Evolutionary conservation across 2,113 vertebrate species (phyloP).

Genomic region (Meleagris gallopavo): DNA sequence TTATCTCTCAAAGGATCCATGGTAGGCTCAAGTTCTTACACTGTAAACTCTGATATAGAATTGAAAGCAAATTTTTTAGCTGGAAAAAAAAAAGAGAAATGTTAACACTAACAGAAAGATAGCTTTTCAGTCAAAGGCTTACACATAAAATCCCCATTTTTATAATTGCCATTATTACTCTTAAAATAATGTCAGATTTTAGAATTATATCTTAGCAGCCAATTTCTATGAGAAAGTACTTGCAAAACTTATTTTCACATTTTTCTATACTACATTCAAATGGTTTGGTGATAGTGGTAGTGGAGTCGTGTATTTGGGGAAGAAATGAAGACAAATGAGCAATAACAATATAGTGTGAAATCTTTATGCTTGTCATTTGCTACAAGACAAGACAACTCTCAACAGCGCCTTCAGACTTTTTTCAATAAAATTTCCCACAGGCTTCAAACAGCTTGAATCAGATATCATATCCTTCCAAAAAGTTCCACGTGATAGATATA

Average conservation of each 20-base stretch:
- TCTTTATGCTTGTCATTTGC: not conserved
- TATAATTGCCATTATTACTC: not conserved
- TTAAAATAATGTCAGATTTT: not conserved
- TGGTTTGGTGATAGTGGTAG: not conserved
- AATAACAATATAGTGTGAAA: not conserved
- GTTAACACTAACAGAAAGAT: conserved; percentile 3
- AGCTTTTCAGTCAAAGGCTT: not conserved
- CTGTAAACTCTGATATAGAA: conserved; percentile 15
- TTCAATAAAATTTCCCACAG: not conserved
- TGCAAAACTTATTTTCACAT: not conserved
- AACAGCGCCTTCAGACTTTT: not conserved
- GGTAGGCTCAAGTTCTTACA: conserved; percentile 18
- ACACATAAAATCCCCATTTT: not conserved
- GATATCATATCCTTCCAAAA: not conserved
- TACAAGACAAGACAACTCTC: not conserved
- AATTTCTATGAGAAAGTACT: not conserved
- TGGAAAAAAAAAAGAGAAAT: not conserved
- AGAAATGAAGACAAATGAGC: not conserved
- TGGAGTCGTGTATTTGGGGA: not conserved
- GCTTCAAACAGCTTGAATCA: not conserved
- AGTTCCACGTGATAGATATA: not conserved
- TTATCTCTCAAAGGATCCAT: conserved; percentile 47
- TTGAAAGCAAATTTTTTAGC: conserved; percentile 38
- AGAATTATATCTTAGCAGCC: not conserved
- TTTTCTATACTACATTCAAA: not conserved